These are phyloP conservation scores for Hestina assimilis DNA, from an alignment of 1,140 invertebrate species.

Conservation along the genomic window DNA sequence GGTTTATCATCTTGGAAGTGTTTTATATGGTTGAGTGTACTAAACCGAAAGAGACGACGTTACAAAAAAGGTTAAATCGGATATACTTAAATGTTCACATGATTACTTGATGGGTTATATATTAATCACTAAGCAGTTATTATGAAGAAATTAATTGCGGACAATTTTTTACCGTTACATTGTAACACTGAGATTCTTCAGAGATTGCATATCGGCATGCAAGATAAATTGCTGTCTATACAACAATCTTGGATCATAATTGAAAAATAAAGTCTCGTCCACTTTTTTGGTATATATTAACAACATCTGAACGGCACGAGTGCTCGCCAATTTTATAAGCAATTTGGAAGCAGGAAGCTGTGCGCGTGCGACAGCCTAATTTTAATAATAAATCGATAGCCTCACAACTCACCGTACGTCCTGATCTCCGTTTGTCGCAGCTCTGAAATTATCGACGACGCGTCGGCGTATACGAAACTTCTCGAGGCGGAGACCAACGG, in stretches of 20 bases:
- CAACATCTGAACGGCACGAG: constrained; percentile 62
- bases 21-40: background rate
- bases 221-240: constrained; percentile 29
- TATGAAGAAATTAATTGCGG: constrained; percentile 9
- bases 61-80: background rate
- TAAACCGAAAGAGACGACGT: background rate
- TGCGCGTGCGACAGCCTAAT: constrained; percentile 62
- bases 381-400: constrained; percentile 74
- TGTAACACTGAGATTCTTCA: constrained; percentile 12
- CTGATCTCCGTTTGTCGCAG: constrained; percentile 34
- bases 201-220: constrained; percentile 3
- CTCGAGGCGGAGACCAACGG: constrained; percentile 59
- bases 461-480: constrained; percentile 37
- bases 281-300: constrained; percentile 62
- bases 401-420: constrained; percentile 45
- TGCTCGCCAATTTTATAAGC: constrained; percentile 69
- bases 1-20: too few relatives aligned
- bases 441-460: constrained; percentile 64
- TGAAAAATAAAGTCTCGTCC: constrained; percentile 62
- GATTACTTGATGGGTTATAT: background rate
- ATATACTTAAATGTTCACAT: background rate
- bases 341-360: constrained; percentile 69
- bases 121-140: constrained; percentile 18
- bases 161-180: constrained; percentile 22
- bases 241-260: constrained; percentile 58